Evolutionary conservation across 2,888 invertebrate species (phyloP).

Genomic region (Poecilus cupreus): DNA sequence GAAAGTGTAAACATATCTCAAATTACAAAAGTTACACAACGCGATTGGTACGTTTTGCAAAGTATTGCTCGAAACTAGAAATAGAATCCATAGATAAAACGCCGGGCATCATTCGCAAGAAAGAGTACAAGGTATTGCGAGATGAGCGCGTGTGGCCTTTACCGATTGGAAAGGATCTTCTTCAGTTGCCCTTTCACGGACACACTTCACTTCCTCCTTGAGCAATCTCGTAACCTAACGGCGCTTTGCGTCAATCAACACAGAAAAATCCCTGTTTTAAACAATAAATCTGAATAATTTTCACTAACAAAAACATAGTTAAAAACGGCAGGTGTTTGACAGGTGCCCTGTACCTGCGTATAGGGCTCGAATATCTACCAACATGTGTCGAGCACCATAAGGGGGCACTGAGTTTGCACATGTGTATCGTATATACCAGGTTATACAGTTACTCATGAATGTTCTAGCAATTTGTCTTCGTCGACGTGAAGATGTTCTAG

Average conservation of each 20-base stretch:
- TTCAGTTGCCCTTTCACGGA: conserved; percentile 4
- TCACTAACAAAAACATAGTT: too few relatives aligned
- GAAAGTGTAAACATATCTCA: neutral
- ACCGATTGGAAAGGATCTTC: conserved; percentile 45
- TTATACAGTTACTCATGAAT: too few relatives aligned
- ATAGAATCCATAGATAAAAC: neutral
- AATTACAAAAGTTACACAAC: neutral
- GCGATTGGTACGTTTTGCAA: neutral
- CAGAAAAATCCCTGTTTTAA: neutral
- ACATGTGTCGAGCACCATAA: neutral
- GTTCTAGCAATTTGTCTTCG: too few relatives aligned
- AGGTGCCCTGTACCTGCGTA: neutral
- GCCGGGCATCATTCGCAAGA: neutral
- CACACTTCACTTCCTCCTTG: conserved; percentile 43
- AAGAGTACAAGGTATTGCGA: conserved; percentile 1
- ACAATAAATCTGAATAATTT: too few relatives aligned
- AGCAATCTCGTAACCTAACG: conserved; percentile 15
- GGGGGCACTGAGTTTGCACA: neutral
- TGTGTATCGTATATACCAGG: neutral
- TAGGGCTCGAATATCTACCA: neutral
- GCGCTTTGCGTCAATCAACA: neutral
- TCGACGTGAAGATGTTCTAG: neutral
- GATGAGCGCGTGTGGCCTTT: conserved; percentile 24
- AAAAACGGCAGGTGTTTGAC: too few relatives aligned
- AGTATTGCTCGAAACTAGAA: neutral